Evolutionary conservation across 2,888 invertebrate species (phyloP), one percentile per base, ranked within the genome.

Genomic region (Nowickia ferox): DNA sequence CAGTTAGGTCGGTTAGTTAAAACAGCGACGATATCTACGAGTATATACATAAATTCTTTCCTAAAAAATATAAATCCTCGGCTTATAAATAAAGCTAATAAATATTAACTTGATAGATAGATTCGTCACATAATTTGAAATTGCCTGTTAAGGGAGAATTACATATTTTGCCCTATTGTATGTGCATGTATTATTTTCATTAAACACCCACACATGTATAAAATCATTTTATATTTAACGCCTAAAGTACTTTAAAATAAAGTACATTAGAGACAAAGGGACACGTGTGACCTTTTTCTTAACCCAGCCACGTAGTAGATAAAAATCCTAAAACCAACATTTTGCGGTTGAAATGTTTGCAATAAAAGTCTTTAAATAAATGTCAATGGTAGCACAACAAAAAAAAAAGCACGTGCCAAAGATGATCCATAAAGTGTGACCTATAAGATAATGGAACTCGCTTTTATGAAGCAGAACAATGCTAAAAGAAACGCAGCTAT

Each of bases 361-460:
- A 82, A 82, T 84, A 82, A 75, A 51, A 84, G 74, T 80, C 84
- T 82, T 69, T 69, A 74, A 80, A 79, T 85, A 84, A 82, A 86
- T 86, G 75, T 79, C 79, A 83, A 76, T 30, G 83, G 30, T 30
- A 30, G 30, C 30, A 30, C 30, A 30, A 48, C 53, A 71, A 82
- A 65, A 79, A 38, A 71, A 69, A 59, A 79, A 89, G 87, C 91
- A 91, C 91, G 91, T 91, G 91, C 89, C 89, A 71, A 61, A 63
- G 87, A 88, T 90, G 89, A 90, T 89, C 90, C 89, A 88, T 90
- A 90, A 90, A 91, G 91, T 91, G 91, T 90, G 91, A 90, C 88
- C 87, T 81, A 87, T 87, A 75, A 78, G 87, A 88, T 87, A 87
- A 84, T 81, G 76, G 83, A 76, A 82, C 65, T 17, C 55, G 46